Conservation (phyloP, 2,888 invertebrate species). For the Tetranychus truncatus region DNA sequence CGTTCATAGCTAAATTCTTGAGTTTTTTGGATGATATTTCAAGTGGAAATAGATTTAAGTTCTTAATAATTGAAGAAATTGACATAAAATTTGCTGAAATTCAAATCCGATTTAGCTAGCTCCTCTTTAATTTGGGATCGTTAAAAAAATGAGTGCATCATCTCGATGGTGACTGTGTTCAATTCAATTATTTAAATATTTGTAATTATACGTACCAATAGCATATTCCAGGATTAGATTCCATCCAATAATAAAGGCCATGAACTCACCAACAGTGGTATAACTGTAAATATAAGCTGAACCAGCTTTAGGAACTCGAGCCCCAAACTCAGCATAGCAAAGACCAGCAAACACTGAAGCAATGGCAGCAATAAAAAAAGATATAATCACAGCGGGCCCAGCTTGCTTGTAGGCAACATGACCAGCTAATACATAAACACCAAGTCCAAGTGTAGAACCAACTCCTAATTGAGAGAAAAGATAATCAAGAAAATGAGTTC, state of each 20-base stretch:
- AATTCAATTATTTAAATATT: too few species aligned
- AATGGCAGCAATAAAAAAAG: constrained; percentile 75
- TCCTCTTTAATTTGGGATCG: too few species aligned
- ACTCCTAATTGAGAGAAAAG: constrained; percentile 29
- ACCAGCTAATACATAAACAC: constrained; percentile 83
- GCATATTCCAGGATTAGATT: constrained; percentile 73
- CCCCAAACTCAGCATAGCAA: constrained; percentile 85
- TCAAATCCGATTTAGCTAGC: too few species aligned
- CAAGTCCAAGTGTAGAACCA: constrained; percentile 54
- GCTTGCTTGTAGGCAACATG: constrained; percentile 59
- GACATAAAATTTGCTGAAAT: too few species aligned
- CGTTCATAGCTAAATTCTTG: too few species aligned
- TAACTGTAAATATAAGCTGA: constrained; percentile 89
- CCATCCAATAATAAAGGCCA: constrained; percentile 86
- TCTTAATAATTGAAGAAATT: too few species aligned
- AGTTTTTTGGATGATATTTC: too few species aligned
- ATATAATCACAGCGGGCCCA: constrained; percentile 76
- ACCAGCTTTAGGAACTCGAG: constrained; percentile 74
- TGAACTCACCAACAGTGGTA: constrained; percentile 78
- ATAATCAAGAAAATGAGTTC: constrained; percentile 7
- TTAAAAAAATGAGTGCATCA: too few species aligned
- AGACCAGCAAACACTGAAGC: constrained; percentile 82
- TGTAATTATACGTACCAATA: constrained; percentile 40
- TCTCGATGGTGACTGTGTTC: too few species aligned
- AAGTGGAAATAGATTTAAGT: too few species aligned